Base-by-base conservation (phyloP, 2,888 invertebrate genomes). In the Tenthredo livida region DNA sequence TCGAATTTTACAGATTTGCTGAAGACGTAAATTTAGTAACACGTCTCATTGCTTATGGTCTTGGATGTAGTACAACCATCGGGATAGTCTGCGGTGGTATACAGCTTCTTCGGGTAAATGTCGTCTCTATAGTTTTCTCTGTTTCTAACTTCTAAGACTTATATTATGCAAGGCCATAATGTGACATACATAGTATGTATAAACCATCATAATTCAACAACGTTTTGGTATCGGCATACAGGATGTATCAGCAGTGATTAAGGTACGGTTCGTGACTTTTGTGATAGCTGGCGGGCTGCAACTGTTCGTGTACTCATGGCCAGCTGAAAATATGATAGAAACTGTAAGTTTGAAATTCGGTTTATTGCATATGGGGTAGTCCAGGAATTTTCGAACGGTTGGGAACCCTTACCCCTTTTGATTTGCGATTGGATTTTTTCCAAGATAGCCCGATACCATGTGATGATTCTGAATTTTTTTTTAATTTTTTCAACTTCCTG, bases 221-320 rank as follows among this genome's bases (percentile, higher is more conserved):
- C 6, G 4, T 37, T 37, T 37, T 25, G 43, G 37, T 75, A 47
- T 75, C n/a, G 25, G 4, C 12, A 25, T 6, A 17, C n/a, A 78
- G 78, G 54, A 54, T 54, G 50, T 25, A 54, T 15, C 33, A 12
- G 17, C 25, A 9, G 10, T 37, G 1, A 17, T 12, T 17, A 54
- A 50, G 17, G 9, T 10, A 9, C 54, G 33, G 10, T 78, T 54
- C 58, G 37, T 78, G 29, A 33, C 29, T 58, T 78, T 54, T 58
- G 78, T 54, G 10, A 29, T 58, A 7, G 78, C n/a, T 54, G 78
- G 33, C 2, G 17, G 17, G 7, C 29, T 78, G 54, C 29, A 78
- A 78, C n/a, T 78, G 5, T n/a, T 78, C 54, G 33, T 54, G 17
- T 78, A 54, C 33, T 50, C 33, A 37, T 78, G 78, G 78, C 78